These are phyloP conservation scores for Corythaeola cristata DNA, from an alignment of 2,113 vertebrate genomes.

Conservation along the genomic window DNA sequence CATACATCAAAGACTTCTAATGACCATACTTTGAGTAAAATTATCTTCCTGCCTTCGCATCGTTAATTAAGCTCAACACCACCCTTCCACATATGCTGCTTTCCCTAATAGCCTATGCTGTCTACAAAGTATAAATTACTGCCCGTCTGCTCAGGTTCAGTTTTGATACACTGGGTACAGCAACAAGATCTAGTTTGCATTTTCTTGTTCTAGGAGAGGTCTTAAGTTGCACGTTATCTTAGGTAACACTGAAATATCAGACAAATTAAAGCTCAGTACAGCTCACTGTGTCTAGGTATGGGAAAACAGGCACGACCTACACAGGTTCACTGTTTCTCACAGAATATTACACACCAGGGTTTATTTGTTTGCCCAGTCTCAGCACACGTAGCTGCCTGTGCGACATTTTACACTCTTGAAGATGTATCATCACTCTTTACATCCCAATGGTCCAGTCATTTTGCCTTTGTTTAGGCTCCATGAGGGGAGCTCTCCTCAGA, in stretches of 20 bases:
- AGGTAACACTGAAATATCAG: background rate
- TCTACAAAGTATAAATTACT: background rate
- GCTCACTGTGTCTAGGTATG: background rate
- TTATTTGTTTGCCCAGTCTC: background rate
- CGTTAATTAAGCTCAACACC: background rate
- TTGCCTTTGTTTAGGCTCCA: background rate
- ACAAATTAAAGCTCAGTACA: background rate
- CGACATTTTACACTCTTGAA: background rate
- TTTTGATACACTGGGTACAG: background rate
- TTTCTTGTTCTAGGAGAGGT: background rate
- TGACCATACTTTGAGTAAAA: background rate
- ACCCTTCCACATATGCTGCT: background rate
- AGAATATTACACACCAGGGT: background rate
- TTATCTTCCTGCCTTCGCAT: background rate
- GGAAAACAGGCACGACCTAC: background rate
- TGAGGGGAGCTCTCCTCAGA: background rate
- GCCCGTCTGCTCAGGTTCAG: background rate
- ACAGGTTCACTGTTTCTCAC: background rate
- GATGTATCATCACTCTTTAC: background rate
- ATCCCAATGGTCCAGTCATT: background rate
- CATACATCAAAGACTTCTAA: constrained; percentile 8
- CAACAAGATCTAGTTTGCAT: background rate
- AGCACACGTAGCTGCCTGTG: rapidly evolving
- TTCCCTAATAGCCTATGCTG: background rate
- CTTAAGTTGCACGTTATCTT: background rate